Evolutionary conservation across 2,113 vertebrate genomes (phyloP).

Genomic region (Oncorhynchus tshawytscha): DNA sequence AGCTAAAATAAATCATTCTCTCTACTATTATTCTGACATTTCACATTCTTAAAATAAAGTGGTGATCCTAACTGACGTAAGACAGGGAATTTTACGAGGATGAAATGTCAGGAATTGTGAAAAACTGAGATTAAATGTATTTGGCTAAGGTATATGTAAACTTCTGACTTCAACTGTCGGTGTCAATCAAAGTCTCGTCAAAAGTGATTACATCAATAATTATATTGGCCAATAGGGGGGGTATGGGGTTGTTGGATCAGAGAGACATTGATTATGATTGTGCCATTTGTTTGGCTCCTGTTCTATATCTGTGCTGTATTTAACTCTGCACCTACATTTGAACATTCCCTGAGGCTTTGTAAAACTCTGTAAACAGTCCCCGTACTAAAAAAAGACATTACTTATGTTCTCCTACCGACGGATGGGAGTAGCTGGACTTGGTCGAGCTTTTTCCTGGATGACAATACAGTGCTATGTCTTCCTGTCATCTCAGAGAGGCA

Average conservation of each 20-base stretch:
- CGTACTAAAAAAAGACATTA: constrained; percentile 57
- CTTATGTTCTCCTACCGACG: constrained; percentile 31
- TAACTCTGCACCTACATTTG: background rate
- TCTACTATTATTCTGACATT: no score
- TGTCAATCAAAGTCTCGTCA: background rate
- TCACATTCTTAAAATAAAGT: no score
- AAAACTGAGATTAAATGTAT: no score
- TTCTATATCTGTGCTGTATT: background rate
- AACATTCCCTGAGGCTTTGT: constrained; percentile 29
- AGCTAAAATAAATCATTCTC: no score
- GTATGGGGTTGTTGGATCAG: constrained; percentile 25
- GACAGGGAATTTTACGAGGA: no score
- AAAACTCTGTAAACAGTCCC: constrained; percentile 13
- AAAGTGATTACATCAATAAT: background rate
- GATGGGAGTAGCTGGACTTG: constrained; percentile 60
- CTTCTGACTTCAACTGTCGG: no score
- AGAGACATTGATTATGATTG: constrained; percentile 43
- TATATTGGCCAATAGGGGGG: constrained; percentile 30
- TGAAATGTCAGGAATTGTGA: no score
- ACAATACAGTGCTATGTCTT: constrained; percentile 56
- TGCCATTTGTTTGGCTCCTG: constrained; percentile 12
- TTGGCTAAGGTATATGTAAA: no score
- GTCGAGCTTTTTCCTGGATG: constrained; percentile 55
- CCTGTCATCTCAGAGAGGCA: constrained; percentile 54
- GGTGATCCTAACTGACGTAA: no score